Evolutionary conservation across 2,113 vertebrate genomes (phyloP), one percentile per base, ranked within the genome.

Genomic region (Ailuropoda melanoleuca): DNA sequence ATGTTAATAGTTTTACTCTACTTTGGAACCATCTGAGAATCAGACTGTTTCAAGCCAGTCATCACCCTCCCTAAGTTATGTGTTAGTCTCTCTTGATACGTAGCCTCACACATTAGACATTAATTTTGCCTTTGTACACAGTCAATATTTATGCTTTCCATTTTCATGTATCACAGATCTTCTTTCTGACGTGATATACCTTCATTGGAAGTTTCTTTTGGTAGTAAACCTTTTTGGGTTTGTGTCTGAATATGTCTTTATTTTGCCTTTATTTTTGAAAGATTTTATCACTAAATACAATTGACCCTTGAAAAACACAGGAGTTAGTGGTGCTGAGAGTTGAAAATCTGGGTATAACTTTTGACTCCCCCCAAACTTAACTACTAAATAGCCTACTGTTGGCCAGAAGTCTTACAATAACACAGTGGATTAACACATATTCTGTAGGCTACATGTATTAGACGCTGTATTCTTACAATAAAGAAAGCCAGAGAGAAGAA

Each of bases 261-360:
- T 66, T 95, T 88, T 70, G 13, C 37, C 66, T 83, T 90, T 74
- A 60, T 77, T 90, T 95, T 60, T 88, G 31, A 82, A 58, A 88
- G 26, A 58, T 50, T 39, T 1, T 56, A 64, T 84, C 55, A 34
- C 37, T 95, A 50, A 88, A 39, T 50, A 83, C 14, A 48, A 43
- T 77, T 48, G 43, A 31, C 74, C 43, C 14, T 48, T 77, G 43
- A 77, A 31, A 77, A 77, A 31, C 43, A 74, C 26, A 77, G 74
- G 26, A 77, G 26, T 77, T 77, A 31, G 43, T 24, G 74, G 43
- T 77, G 74, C 43, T 48, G 26, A 77, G 4, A 77, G 26, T 48
- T 77, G 43, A 48, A 48, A 77, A 75, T 77, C 14, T 48, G 74
- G 26, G 15, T 77, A 77, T 77, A 48, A 77, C 74, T 48, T 48